Conservation (phyloP, 2,888 invertebrate species). For the Melangyna quadrimaculata region DNA sequence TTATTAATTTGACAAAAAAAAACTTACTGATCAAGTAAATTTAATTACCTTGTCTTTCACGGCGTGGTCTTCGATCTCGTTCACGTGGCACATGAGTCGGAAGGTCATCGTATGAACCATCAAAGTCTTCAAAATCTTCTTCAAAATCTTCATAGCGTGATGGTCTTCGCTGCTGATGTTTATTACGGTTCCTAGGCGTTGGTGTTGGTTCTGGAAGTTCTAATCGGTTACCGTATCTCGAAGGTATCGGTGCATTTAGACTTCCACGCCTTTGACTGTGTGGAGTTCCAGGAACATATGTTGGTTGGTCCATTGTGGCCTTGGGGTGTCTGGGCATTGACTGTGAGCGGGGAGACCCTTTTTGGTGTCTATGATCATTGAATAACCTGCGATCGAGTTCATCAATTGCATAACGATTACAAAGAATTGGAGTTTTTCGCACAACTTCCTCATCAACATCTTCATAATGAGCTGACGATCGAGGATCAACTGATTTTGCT, state of each 20-base stretch:
- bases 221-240: constrained; percentile 78
- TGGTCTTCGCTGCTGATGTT: constrained; percentile 69
- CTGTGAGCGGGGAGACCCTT: constrained; percentile 75
- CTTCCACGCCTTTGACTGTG: constrained; percentile 69
- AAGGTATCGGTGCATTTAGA: constrained; percentile 73
- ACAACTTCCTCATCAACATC: constrained; percentile 78
- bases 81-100: constrained; percentile 70
- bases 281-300: constrained; percentile 44
- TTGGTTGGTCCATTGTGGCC: constrained; percentile 52
- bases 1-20: background rate
- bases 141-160: constrained; percentile 77
- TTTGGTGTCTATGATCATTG: constrained; percentile 66
- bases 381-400: constrained; percentile 74
- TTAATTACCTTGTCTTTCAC: constrained; percentile 72
- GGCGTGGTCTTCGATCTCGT: constrained; percentile 72
- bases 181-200: constrained; percentile 65
- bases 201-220: constrained; percentile 77
- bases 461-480: constrained; percentile 76
- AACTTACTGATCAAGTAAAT: background rate
- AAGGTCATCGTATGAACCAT: constrained; percentile 75
- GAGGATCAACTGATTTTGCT: constrained; percentile 80
- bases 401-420: constrained; percentile 87
- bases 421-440: constrained; percentile 85
- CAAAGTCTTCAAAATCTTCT: constrained; percentile 77
- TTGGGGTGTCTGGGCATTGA: constrained; percentile 78